A percentile compares a stretch with the other conserved stretches of the same genome.
Evolutionary conservation across 2,888 invertebrate species (phyloP).

Genomic region (Trissoscelio sp.): DNA sequence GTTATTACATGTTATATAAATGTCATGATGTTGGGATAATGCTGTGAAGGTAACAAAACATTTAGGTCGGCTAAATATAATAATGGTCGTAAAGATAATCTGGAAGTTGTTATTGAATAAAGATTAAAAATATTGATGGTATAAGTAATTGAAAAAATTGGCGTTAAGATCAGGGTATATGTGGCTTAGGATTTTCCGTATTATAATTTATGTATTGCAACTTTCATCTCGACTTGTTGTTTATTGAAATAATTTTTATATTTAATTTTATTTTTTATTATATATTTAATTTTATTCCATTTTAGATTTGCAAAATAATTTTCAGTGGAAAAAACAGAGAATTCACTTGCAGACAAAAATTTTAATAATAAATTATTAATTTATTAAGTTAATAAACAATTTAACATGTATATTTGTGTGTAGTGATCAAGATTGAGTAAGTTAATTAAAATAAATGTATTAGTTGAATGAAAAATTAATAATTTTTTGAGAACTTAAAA

Average conservation of each 20-base stretch:
- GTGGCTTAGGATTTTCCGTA: not conserved
- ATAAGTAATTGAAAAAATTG: constrained; percentile 23
- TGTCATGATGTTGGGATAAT: constrained; percentile 45
- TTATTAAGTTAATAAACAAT: too few relatives aligned
- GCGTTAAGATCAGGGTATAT: not conserved
- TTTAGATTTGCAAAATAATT: too few relatives aligned
- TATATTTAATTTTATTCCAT: too few relatives aligned
- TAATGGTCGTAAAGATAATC: constrained; percentile 52
- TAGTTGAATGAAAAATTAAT: too few relatives aligned
- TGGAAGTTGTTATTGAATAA: constrained; percentile 34
- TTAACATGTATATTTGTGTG: too few relatives aligned
- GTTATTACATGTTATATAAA: constrained; percentile 60
- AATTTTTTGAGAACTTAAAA: too few relatives aligned
- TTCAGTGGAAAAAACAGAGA: too few relatives aligned
- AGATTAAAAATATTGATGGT: constrained; percentile 33
- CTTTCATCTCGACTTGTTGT: not conserved
- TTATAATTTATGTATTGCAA: not conserved
- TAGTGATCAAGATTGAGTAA: too few relatives aligned
- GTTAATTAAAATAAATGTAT: too few relatives aligned
- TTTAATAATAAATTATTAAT: too few relatives aligned
- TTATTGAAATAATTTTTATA: too few relatives aligned
- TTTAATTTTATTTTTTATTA: not conserved
- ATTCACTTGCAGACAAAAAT: too few relatives aligned
- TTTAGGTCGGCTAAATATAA: constrained; percentile 48
- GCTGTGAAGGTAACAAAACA: constrained; percentile 38